These are phyloP conservation scores for Acleris cristana DNA, from an alignment of 2,888 invertebrate species.

Conservation along the genomic window DNA sequence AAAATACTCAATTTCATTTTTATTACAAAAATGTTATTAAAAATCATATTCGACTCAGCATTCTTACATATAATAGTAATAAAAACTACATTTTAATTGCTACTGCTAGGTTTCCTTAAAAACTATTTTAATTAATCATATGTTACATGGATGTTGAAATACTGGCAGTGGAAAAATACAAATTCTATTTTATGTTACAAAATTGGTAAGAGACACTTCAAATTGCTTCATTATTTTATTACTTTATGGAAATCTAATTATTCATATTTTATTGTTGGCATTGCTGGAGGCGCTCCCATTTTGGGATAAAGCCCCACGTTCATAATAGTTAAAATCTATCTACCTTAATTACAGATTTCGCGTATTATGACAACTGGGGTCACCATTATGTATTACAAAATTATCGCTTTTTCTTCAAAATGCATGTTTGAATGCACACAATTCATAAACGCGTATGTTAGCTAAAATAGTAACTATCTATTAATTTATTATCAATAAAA, in stretches of 20 bases:
- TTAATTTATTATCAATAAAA: slow-evolving; percentile 34
- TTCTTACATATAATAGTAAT: slow-evolving; percentile 50
- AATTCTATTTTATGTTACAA: slow-evolving; percentile 59
- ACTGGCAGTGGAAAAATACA: slow-evolving; percentile 84
- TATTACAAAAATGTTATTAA: slow-evolving; percentile 83
- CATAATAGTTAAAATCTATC: slow-evolving; percentile 8
- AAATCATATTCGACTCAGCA: slow-evolving; percentile 78
- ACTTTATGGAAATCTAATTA: slow-evolving; percentile 31
- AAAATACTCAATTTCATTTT: slow-evolving; percentile 54
- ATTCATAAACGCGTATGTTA: slow-evolving; percentile 30
- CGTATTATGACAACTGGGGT: slow-evolving; percentile 20
- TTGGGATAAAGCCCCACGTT: slow-evolving; percentile 7
- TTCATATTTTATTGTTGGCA: slow-evolving; percentile 24
- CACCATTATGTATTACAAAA: slow-evolving; percentile 16
- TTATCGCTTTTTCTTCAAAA: slow-evolving; percentile 6
- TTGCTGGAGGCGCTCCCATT: slow-evolving; percentile 22
- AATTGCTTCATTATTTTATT: slow-evolving; percentile 31
- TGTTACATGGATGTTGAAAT: slow-evolving; percentile 76
- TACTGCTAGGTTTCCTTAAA: slow-evolving; percentile 47
- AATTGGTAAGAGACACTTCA: slow-evolving; percentile 45
- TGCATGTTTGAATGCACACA: slow-evolving; percentile 17
- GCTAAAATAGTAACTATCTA: slow-evolving; percentile 31
- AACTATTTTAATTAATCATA: slow-evolving; percentile 59
- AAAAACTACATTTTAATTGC: slow-evolving; percentile 36
- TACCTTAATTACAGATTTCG: slow-evolving; percentile 16